Evolutionary conservation across 2,113 vertebrate species (phyloP).

Genomic region (Scatophagus argus): DNA sequence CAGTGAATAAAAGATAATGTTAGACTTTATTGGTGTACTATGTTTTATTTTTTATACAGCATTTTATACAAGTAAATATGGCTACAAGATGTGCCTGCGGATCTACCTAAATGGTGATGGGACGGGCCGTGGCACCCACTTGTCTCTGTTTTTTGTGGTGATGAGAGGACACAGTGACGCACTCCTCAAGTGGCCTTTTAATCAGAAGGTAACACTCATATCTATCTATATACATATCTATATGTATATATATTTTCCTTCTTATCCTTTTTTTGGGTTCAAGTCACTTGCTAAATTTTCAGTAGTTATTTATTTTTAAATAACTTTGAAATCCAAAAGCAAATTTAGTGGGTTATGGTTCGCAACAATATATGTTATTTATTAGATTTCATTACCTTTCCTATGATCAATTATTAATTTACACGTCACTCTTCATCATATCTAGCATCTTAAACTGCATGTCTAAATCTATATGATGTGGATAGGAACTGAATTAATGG

Average conservation of each 20-base stretch:
- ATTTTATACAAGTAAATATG: constrained; percentile 97
- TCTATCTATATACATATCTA: not conserved
- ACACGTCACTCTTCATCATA: not conserved
- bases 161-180: constrained; percentile 96
- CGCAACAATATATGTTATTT: not conserved
- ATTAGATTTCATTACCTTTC: not conserved
- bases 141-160: constrained; percentile 98
- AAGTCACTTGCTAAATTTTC: too few species aligned
- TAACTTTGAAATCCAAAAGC: not conserved
- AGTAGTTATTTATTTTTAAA: not conserved
- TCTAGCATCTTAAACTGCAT: not conserved
- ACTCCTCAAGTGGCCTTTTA: constrained; percentile 97
- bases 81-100: constrained; percentile 98
- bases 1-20: not conserved
- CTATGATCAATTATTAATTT: not conserved
- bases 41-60: constrained; percentile 86
- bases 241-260: too few species aligned
- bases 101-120: constrained; percentile 97
- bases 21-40: not conserved
- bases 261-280: too few species aligned
- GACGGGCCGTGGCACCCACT: constrained; percentile 92
- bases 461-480: too few species aligned
- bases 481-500: not conserved
- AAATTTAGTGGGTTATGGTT: not conserved
- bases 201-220: constrained; percentile 90